phyloP scores from a whole-genome alignment of 2,888 invertebrate genomes.

The Bugulina stolonifera region DNA sequence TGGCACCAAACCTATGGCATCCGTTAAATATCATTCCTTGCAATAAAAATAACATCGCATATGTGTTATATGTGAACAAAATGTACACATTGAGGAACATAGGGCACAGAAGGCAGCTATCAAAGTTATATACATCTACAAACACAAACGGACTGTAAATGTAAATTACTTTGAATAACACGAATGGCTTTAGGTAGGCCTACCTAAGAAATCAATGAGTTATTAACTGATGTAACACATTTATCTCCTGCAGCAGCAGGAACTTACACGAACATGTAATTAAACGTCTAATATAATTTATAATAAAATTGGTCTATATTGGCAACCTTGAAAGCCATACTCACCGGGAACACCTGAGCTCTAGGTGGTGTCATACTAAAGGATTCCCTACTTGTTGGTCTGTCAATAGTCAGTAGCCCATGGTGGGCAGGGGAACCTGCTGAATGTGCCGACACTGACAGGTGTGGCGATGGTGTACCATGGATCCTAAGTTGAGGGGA shows the following conservation, averaged over 20 bases:
- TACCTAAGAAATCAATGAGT: no score
- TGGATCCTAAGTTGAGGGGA: conserved; percentile 18
- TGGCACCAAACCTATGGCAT: no score
- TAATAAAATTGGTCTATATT: background rate
- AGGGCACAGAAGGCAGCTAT: no score
- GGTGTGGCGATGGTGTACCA: conserved; percentile 18
- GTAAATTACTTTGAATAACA: no score
- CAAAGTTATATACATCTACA: no score
- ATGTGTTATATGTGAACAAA: background rate
- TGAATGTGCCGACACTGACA: background rate
- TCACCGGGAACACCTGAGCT: conserved; percentile 22
- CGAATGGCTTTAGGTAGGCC: no score
- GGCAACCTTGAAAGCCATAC: background rate
- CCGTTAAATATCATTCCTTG: no score
- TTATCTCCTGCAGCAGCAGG: no score
- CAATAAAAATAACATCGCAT: background rate
- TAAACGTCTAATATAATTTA: background rate
- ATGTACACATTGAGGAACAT: no score
- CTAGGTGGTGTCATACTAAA: conserved; percentile 23
- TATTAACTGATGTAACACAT: no score
- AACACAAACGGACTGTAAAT: no score
- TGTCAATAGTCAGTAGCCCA: conserved; percentile 21
- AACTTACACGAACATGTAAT: background rate
- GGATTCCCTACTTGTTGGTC: conserved; percentile 20
- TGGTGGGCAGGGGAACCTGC: conserved; percentile 5